phyloP scores from a whole-genome alignment of 2,797 vertebrate genomes.

The Oreortyx pictus region DNA sequence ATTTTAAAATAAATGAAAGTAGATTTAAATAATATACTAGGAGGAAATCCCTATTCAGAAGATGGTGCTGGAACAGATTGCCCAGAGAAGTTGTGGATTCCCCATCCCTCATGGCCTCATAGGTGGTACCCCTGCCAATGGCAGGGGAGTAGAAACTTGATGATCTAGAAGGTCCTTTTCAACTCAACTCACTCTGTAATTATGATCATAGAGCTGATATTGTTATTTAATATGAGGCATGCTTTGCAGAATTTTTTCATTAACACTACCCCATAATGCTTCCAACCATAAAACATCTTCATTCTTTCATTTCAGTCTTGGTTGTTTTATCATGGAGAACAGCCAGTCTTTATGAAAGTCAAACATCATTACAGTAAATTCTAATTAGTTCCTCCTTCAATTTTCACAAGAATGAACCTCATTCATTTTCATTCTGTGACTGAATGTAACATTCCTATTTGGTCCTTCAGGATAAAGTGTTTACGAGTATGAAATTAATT shows the following conservation, averaged over 20 bases:
- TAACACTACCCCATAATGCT: background rate
- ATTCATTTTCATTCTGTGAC: constrained; percentile 48
- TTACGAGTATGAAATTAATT: background rate
- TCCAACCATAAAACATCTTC: background rate
- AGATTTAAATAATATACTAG: background rate
- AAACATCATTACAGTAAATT: constrained; percentile 42
- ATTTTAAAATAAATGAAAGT: background rate
- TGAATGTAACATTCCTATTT: constrained; percentile 1
- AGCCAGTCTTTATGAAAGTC: constrained; percentile 17
- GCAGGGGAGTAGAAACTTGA: background rate
- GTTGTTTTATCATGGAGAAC: constrained; percentile 24
- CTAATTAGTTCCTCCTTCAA: constrained; percentile 44
- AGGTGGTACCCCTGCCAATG: background rate
- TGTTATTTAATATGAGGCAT: background rate
- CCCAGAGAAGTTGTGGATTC: background rate
- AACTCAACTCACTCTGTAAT: background rate
- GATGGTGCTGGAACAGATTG: background rate
- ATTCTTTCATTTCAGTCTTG: constrained; percentile 28
- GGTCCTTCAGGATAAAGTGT: background rate
- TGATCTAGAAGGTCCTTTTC: background rate
- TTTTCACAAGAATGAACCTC: constrained; percentile 17
- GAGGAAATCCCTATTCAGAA: too few relatives aligned
- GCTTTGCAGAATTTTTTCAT: background rate
- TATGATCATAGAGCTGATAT: background rate
- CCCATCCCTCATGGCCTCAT: background rate